A percentile compares a stretch with the other conserved stretches of the same genome.
Conservation (phyloP, 2,888 invertebrate species). For the Cordylochernes scorpioides region DNA sequence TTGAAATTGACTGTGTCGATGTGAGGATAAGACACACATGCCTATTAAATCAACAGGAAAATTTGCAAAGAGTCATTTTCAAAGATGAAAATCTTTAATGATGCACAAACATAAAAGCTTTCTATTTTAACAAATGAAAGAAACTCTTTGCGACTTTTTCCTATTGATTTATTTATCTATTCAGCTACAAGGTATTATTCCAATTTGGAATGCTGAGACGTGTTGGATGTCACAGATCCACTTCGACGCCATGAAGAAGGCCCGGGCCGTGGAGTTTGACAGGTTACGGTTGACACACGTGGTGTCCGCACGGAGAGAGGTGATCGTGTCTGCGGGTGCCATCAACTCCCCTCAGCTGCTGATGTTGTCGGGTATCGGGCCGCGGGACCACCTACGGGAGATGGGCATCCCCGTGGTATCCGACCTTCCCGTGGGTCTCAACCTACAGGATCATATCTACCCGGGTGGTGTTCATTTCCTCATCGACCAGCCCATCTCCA, state of each 20-base stretch:
- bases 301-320: slow-evolving; percentile 50
- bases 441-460: slow-evolving; percentile 67
- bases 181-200: no score
- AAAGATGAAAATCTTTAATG: no score
- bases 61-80: no score
- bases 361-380: slow-evolving; percentile 74
- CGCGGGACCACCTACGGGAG: slow-evolving; percentile 38
- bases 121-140: no score
- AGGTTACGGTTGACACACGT: slow-evolving; percentile 41
- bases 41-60: no score
- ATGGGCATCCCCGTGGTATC: slow-evolving; percentile 43
- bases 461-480: slow-evolving; percentile 57
- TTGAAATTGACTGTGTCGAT: no score
- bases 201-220: no score
- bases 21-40: no score
- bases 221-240: slow-evolving; percentile 27
- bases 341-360: slow-evolving; percentile 76
- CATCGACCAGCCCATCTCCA: slow-evolving; percentile 37
- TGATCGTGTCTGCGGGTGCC: slow-evolving; percentile 67
- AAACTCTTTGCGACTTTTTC: no score
- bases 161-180: no score
- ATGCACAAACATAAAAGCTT: no score
- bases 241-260: slow-evolving; percentile 42
- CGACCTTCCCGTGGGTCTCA: slow-evolving; percentile 53
- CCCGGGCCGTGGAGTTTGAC: slow-evolving; percentile 55